Evolutionary conservation across 2,888 invertebrate genomes (phyloP).

Genomic region (Ophioninae sp.): DNA sequence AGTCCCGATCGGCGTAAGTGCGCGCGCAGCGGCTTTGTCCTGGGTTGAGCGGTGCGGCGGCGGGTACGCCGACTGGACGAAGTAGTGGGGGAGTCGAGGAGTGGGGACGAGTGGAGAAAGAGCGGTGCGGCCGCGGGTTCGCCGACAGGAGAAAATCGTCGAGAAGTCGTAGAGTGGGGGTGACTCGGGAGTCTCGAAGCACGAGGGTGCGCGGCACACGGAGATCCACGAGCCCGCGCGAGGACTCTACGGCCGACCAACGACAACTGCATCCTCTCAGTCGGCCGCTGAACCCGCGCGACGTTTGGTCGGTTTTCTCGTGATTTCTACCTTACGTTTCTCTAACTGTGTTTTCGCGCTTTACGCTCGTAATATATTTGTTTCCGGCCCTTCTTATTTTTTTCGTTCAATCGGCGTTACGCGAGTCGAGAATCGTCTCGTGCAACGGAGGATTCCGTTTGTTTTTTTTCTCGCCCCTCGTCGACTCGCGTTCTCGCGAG

Average conservation of each 20-base stretch:
- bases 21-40: slow-evolving; percentile 80
- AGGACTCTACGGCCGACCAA: slow-evolving; percentile 78
- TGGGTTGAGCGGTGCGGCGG: slow-evolving; percentile 65
- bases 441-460: background rate
- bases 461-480: background rate
- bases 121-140: slow-evolving; percentile 63
- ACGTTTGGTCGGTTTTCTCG: slow-evolving; percentile 68
- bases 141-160: slow-evolving; percentile 14
- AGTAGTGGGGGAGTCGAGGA: slow-evolving; percentile 54
- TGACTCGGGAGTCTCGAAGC: slow-evolving; percentile 60
- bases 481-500: slow-evolving; percentile 15
- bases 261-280: slow-evolving; percentile 79
- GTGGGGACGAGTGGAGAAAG: too few relatives aligned
- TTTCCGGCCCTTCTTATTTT: background rate
- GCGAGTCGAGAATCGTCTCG: background rate
- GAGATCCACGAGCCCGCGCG: slow-evolving; percentile 65
- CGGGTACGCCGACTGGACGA: slow-evolving; percentile 24
- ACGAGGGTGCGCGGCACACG: slow-evolving; percentile 69
- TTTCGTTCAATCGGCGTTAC: background rate
- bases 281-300: slow-evolving; percentile 81
- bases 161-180: background rate
- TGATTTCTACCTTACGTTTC: slow-evolving; percentile 52
- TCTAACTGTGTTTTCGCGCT: slow-evolving; percentile 7
- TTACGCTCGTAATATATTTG: background rate
- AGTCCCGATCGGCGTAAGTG: slow-evolving; percentile 59